phyloP scores from a whole-genome alignment of 2,113 vertebrate genomes.

The Lasiurus cinereus region DNA sequence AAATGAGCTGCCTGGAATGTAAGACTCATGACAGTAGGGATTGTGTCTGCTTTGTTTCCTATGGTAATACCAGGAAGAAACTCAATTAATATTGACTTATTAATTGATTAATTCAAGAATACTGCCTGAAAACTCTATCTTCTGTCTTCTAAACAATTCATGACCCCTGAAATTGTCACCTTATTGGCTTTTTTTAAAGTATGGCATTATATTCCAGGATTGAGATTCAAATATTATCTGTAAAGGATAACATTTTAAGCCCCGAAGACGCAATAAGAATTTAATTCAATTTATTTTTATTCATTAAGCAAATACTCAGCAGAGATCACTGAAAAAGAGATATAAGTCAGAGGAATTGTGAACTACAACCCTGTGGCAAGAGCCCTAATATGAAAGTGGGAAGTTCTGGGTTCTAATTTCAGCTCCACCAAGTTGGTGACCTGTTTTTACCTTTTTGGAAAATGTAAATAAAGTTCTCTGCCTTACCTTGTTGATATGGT shows the following conservation, averaged over 20 bases:
- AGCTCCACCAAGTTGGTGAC: background rate
- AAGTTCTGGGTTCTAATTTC: background rate
- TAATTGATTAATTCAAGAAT: constrained; percentile 36
- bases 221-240: background rate
- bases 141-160: constrained; percentile 1
- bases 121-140: background rate
- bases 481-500: background rate
- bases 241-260: background rate
- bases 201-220: background rate
- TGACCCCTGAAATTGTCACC: background rate
- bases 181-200: constrained; percentile 24
- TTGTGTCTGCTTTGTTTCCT: background rate
- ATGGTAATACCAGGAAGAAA: background rate
- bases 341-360: background rate
- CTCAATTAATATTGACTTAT: background rate
- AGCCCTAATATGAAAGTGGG: background rate
- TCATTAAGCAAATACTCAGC: background rate
- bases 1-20: background rate
- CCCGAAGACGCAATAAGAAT: background rate
- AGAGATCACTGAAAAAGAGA: background rate
- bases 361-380: background rate
- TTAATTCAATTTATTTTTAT: background rate
- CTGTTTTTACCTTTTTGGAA: background rate
- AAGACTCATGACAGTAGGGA: background rate
- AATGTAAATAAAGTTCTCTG: background rate